Evolutionary conservation across 2,888 invertebrate genomes (phyloP), one percentile per base, ranked within the genome.

Genomic region (Calameuta idolon): DNA sequence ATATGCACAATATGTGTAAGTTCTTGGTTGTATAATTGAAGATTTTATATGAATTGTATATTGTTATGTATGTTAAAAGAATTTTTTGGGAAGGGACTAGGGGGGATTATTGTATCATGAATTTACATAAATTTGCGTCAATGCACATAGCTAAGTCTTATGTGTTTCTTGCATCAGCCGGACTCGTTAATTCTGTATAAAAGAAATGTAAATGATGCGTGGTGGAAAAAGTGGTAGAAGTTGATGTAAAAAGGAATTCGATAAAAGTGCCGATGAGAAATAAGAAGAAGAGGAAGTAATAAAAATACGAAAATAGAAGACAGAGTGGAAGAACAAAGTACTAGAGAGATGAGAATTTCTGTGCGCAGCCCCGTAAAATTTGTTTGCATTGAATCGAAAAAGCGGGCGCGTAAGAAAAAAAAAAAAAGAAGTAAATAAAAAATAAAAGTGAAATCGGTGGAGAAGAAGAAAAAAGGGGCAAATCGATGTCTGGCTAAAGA

Each of bases 341-440:
- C 81, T 77, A 75, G 79, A 78, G 79, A 77, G 78, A 79, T 76
- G 74, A 75, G 80, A 79, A 80, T 81, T 80, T 82, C 80, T 85
- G 83, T 84, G 86, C 82, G 82, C 83, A 33, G 82, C 84, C 80
- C 88, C 87, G 87, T 88, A 88, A 88, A 88, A 90, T 90, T 89
- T 90, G 90, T 90, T 90, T 90, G 88, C 88, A 83, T 88, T 88
- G 85, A 83, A 83, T 77, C 81, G 83, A 84, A 83, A 87, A 83
- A 85, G 75, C 40, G 35, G 75, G 71, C 73, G 78, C 74, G 40
- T 35, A 68, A 31, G 77, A 80, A 77, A 80, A 77, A 81, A 74
- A 77, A 79, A 77, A 80, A 77, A 81, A 74, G 77, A 79, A 35
- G 0, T 3, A 35, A 81, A 69, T 40, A 80, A 80, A 82, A 81